Conservation (phyloP, 1,140 invertebrate genomes). For the Caenorhabditis brenneri region DNA sequence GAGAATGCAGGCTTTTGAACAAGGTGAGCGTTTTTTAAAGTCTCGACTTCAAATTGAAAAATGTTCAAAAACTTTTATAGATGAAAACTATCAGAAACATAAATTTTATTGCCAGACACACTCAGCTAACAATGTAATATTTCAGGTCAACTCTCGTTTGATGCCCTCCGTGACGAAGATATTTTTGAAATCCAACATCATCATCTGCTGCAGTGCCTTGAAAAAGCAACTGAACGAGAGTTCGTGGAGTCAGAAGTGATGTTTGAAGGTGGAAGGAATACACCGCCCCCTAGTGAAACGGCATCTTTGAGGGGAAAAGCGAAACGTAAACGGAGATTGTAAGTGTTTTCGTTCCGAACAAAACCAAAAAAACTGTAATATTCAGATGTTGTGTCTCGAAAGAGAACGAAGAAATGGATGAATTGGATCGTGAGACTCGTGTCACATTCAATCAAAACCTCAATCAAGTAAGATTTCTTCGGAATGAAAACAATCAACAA, state of each 20-base stretch:
- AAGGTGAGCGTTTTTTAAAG: constrained; percentile 69
- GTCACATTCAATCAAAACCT: constrained; percentile 51
- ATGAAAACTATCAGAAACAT: too few relatives aligned
- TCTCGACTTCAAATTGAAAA: too few relatives aligned
- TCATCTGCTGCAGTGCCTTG: constrained; percentile 93
- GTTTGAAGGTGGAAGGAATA: constrained; percentile 57
- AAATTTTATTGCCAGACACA: too few relatives aligned
- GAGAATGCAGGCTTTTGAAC: constrained; percentile 74
- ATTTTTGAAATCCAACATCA: constrained; percentile 99
- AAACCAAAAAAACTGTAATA: background rate
- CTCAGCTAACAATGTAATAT: too few relatives aligned
- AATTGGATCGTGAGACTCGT: constrained; percentile 29
- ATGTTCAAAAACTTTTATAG: too few relatives aligned
- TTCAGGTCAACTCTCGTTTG: constrained; percentile 36
- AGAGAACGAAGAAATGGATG: constrained; percentile 40
- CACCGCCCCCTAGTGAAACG: constrained; percentile 51
- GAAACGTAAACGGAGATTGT: constrained; percentile 4
- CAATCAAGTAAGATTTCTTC: constrained; percentile 10
- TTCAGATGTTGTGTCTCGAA: constrained; percentile 33
- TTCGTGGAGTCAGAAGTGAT: constrained; percentile 59
- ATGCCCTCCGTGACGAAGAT: constrained; percentile 79
- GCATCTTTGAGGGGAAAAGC: constrained; percentile 35
- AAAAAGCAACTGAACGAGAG: constrained; percentile 83
- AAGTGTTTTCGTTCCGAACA: background rate
- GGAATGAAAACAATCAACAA: background rate